A percentile compares a stretch with the other conserved stretches of the same genome.
Conservation (phyloP, 2,797 vertebrate species). For the Iguana delicatissima region DNA sequence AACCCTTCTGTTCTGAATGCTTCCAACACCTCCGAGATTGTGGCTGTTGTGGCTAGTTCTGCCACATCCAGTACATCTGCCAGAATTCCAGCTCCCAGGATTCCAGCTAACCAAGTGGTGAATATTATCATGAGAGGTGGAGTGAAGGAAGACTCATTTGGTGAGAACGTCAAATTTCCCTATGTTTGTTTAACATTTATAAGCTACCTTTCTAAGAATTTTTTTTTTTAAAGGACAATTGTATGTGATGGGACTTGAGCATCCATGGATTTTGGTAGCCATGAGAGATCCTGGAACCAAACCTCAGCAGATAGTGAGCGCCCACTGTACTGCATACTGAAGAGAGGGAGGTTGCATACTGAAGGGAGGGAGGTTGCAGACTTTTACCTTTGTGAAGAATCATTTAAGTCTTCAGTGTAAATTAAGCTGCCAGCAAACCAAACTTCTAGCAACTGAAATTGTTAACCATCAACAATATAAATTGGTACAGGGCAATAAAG, state of each 20-base stretch:
- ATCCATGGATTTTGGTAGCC: too few relatives aligned
- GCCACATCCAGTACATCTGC: background rate
- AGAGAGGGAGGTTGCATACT: background rate
- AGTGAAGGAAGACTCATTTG: background rate
- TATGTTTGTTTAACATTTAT: background rate
- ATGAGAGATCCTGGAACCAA: too few relatives aligned
- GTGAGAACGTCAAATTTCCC: constrained; percentile 5
- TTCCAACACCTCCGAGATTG: background rate
- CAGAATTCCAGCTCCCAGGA: background rate
- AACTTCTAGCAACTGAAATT: background rate
- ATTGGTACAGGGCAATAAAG: background rate
- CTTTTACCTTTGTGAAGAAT: background rate
- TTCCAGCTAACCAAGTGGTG: background rate
- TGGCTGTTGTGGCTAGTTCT: background rate
- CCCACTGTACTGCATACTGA: background rate
- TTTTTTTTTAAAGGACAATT: too few relatives aligned
- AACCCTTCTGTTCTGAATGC: background rate
- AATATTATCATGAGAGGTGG: constrained; percentile 3
- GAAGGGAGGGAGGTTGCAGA: background rate
- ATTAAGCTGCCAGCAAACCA: background rate
- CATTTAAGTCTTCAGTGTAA: background rate
- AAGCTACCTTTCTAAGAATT: background rate
- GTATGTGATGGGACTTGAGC: too few relatives aligned
- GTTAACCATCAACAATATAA: background rate
- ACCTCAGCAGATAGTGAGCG: too few relatives aligned